phyloP scores from a whole-genome alignment of 1,140 invertebrate species.

The Aphidius gifuensis region DNA sequence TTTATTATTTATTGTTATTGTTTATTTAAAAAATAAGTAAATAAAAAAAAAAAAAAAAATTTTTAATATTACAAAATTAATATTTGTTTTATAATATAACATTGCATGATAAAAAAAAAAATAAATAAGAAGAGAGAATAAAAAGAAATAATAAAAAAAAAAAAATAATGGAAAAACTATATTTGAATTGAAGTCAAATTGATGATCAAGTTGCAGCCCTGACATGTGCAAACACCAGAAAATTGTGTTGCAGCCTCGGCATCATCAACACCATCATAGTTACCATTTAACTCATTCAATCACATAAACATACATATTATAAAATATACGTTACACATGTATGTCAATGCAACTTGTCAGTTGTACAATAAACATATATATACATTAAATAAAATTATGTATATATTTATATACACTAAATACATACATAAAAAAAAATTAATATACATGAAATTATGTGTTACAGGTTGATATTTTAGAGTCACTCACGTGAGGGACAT shows the following conservation, averaged over 20 bases:
- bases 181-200: too few species aligned
- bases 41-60: too few species aligned
- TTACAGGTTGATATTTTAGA: background rate
- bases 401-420: slow-evolving; percentile 4
- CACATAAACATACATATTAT: slow-evolving; percentile 17
- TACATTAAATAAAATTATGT: too few species aligned
- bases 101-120: background rate
- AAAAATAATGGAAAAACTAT: background rate
- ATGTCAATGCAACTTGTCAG: slow-evolving; percentile 27
- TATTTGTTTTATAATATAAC: too few species aligned
- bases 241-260: slow-evolving; percentile 27
- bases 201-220: slow-evolving; percentile 17
- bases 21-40: too few species aligned
- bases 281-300: slow-evolving; percentile 10
- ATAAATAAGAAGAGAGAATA: slow-evolving; percentile 3
- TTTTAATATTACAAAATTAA: too few species aligned
- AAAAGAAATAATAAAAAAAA: slow-evolving; percentile 7
- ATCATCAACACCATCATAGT: slow-evolving; percentile 12
- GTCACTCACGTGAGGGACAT: background rate
- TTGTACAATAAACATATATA: slow-evolving; percentile 9
- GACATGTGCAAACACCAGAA: slow-evolving; percentile 31
- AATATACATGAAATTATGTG: slow-evolving; percentile 7
- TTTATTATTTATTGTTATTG: too few species aligned
- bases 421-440: too few species aligned
- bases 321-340: slow-evolving; percentile 20